Evolutionary conservation across 2,113 vertebrate species (phyloP).

Genomic region (Passer montanus): DNA sequence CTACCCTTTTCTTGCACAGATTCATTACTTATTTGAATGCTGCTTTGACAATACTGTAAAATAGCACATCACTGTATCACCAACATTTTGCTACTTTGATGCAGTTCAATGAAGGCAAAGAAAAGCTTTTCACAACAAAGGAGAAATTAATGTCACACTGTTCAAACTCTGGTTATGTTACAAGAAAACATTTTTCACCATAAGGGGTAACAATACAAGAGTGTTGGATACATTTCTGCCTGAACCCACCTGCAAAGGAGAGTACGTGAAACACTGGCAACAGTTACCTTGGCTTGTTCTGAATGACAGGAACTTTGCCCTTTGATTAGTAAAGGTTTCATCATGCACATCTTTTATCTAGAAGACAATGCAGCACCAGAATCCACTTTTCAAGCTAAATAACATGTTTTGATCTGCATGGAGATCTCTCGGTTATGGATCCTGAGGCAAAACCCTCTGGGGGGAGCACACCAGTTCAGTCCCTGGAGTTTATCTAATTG

Average conservation of each 20-base stretch:
- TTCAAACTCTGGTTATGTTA: background rate
- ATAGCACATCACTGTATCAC: background rate
- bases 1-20: background rate
- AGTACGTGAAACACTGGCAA: background rate
- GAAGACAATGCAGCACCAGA: background rate
- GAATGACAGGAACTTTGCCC: background rate
- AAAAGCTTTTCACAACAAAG: background rate
- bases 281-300: background rate
- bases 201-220: background rate
- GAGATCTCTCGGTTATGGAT: background rate
- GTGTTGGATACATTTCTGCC: background rate
- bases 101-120: background rate
- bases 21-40: background rate
- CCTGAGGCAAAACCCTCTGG: background rate
- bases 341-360: background rate
- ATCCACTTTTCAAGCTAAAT: background rate
- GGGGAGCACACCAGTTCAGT: accelerated
- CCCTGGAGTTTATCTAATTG: background rate
- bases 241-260: background rate
- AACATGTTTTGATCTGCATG: background rate
- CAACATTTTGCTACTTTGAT: background rate
- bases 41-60: background rate
- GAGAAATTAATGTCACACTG: background rate
- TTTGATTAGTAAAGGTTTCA: background rate
- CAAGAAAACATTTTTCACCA: background rate